Evolutionary conservation across 2,113 vertebrate species (phyloP).

Genomic region (Anas platyrhynchos): DNA sequence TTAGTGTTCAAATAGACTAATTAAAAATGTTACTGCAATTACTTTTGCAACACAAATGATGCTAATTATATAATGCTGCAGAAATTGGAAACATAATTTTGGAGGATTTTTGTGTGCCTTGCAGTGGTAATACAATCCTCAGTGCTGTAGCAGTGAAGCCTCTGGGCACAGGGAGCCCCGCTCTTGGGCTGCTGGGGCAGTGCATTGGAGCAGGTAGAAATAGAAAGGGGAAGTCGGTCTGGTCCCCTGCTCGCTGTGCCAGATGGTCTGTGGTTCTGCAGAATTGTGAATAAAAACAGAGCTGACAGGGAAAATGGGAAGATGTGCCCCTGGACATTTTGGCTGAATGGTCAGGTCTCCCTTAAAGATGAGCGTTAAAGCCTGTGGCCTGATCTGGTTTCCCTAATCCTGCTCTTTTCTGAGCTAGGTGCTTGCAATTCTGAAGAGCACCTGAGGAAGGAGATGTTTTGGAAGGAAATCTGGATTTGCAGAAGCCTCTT

Average conservation of each 20-base stretch:
- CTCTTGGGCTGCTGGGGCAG: neutral
- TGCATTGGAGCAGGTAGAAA: neutral
- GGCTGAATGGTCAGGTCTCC: neutral
- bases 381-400: neutral
- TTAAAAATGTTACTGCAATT: slow-evolving; percentile 73
- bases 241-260: neutral
- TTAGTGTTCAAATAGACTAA: slow-evolving; percentile 64
- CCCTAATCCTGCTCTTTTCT: neutral
- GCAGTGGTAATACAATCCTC: accelerated
- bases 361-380: accelerated
- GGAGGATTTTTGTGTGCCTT: neutral
- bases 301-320: neutral
- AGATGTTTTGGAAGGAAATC: neutral
- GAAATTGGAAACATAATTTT: slow-evolving; percentile 22
- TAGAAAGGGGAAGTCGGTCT: neutral
- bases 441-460: neutral
- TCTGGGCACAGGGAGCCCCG: accelerated
- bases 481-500: neutral
- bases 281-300: neutral
- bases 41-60: slow-evolving; percentile 66
- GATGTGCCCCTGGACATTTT: accelerated
- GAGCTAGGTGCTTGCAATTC: accelerated
- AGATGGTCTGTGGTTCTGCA: neutral
- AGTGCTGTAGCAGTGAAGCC: accelerated
- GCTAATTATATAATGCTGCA: slow-evolving; percentile 70